These are phyloP conservation scores for Hoplodrina blanda DNA, from an alignment of 2,888 invertebrate genomes.

Conservation along the genomic window DNA sequence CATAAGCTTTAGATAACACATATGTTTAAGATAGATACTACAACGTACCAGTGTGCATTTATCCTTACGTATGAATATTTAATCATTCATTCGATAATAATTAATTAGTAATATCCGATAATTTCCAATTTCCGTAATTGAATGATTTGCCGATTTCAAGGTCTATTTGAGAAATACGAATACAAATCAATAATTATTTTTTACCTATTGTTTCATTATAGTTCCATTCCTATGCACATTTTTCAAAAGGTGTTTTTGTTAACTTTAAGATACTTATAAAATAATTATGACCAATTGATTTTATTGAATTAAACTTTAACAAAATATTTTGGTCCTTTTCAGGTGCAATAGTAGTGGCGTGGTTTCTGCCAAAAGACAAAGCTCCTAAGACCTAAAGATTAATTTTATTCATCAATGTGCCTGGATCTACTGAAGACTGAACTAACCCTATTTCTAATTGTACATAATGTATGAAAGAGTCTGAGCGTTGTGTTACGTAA, in stretches of 20 bases:
- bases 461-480: conserved; percentile 30
- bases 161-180: neutral
- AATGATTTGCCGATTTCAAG: neutral
- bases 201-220: neutral
- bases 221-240: neutral
- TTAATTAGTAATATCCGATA: conserved; percentile 2
- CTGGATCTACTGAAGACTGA: conserved; percentile 58
- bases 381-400: conserved; percentile 64
- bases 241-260: neutral
- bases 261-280: neutral
- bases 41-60: neutral
- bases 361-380: conserved; percentile 82
- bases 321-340: conserved; percentile 44
- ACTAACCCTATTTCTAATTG: conserved; percentile 23
- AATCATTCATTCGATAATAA: conserved; percentile 6
- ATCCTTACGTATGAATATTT: neutral
- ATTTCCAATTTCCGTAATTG: conserved; percentile 22
- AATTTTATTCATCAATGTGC: neutral
- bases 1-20: neutral
- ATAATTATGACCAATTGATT: too few relatives aligned
- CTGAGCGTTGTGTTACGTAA: conserved; percentile 18
- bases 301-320: neutral
- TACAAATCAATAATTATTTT: neutral
- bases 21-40: neutral
- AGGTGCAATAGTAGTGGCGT: conserved; percentile 82